A percentile compares a stretch with the other conserved stretches of the same genome.
phyloP scores from a whole-genome alignment of 2,113 vertebrate genomes.

The Morone chrysops region DNA sequence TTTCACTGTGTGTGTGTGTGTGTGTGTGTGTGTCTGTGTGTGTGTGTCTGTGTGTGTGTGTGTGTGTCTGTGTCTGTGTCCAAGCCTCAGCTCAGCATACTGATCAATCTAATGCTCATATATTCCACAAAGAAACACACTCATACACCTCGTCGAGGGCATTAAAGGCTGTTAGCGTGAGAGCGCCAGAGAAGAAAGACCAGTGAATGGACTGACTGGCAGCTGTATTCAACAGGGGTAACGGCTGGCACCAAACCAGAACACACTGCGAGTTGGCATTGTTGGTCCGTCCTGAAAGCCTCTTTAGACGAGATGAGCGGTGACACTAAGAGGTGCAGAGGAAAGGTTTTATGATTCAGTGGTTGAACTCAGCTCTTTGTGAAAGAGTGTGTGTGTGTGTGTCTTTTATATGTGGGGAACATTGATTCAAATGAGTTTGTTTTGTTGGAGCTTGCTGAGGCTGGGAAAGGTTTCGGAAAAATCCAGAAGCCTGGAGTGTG shows the following conservation, averaged over 20 bases:
- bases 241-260: constrained; percentile 62
- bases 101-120: constrained; percentile 43
- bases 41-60: constrained; percentile 13
- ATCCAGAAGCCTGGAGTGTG: constrained; percentile 14
- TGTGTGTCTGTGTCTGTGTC: constrained; percentile 13
- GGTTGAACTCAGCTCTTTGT: constrained; percentile 38
- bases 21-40: constrained; percentile 19
- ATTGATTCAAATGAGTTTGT: constrained; percentile 43
- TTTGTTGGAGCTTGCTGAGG: constrained; percentile 33
- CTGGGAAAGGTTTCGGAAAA: constrained; percentile 44
- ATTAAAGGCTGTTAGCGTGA: constrained; percentile 51
- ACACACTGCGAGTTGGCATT: constrained; percentile 46
- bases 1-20: neutral
- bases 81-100: constrained; percentile 37
- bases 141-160: constrained; percentile 26
- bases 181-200: constrained; percentile 37
- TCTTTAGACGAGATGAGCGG: constrained; percentile 53
- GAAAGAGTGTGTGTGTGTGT: neutral
- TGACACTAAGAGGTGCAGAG: constrained; percentile 48
- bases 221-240: constrained; percentile 59
- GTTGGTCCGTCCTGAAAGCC: constrained; percentile 55
- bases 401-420: neutral
- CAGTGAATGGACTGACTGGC: constrained; percentile 70
- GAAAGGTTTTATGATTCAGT: constrained; percentile 60
- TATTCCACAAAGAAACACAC: constrained; percentile 19